A percentile compares a stretch with the other conserved stretches of the same genome.
Evolutionary conservation across 2,113 vertebrate species (phyloP).

Genomic region (Siniperca chuatsi): DNA sequence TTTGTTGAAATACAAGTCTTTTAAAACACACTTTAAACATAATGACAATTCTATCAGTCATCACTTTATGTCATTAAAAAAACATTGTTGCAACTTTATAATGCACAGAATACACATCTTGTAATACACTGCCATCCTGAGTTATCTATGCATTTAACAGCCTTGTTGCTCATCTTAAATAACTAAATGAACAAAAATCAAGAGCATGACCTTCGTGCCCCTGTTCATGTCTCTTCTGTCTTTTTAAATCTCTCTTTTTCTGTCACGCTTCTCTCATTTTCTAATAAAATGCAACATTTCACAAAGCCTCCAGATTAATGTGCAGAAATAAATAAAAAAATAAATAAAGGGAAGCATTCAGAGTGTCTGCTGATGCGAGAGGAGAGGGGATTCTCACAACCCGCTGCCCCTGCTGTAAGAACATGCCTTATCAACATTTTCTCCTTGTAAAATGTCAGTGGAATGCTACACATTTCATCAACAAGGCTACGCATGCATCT

Average conservation of each 20-base stretch:
- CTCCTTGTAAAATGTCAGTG: conserved; percentile 59
- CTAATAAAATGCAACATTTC: conserved; percentile 62
- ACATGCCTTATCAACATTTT: conserved; percentile 72
- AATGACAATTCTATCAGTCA: not conserved
- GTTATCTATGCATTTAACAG: conserved; percentile 8
- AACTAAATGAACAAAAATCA: conserved; percentile 24
- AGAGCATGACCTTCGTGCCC: conserved; percentile 22
- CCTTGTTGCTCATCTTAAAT: conserved; percentile 2
- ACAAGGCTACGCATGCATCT: conserved; percentile 38
- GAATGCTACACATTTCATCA: conserved; percentile 49
- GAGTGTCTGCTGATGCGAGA: conserved; percentile 67
- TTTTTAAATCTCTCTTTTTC: conserved; percentile 11
- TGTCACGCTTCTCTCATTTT: conserved; percentile 39
- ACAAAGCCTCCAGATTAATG: conserved; percentile 65
- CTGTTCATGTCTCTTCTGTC: not conserved
- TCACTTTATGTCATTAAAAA: not conserved
- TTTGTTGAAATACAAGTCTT: conserved; percentile 15
- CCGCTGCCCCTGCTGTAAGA: conserved; percentile 67
- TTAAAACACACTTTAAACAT: not conserved
- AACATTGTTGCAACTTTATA: not conserved
- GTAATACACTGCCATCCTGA: not conserved
- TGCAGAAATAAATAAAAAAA: conserved; percentile 63
- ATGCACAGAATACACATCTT: not conserved
- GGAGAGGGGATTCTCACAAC: conserved; percentile 73
- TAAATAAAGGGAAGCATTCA: conserved; percentile 58